phyloP scores from a whole-genome alignment of 2,797 vertebrate species.

The Pelochelys cantorii region DNA sequence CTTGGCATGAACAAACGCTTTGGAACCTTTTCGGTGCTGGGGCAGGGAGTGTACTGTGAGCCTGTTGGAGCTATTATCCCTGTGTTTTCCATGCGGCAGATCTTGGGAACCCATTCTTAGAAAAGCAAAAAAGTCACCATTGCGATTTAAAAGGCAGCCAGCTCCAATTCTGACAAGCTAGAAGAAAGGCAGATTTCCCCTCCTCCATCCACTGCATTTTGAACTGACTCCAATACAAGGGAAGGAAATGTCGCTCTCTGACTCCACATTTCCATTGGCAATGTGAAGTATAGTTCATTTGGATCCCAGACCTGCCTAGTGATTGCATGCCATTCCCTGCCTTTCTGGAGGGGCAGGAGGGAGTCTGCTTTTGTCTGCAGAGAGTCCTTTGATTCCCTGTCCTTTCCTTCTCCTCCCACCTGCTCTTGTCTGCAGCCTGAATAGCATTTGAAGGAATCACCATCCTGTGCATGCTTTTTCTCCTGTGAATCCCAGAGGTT shows the following conservation, averaged over 20 bases:
- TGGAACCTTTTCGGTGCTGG: constrained; percentile 26
- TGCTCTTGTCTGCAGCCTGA: accelerated
- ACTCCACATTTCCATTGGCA: constrained; percentile 14
- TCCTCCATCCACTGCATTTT: neutral
- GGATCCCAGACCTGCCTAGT: neutral
- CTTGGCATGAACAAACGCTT: neutral
- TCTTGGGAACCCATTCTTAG: neutral
- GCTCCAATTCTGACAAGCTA: neutral
- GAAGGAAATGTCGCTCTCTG: constrained; percentile 59
- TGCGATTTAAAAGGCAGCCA: neutral
- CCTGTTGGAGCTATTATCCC: neutral
- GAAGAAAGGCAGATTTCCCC: neutral
- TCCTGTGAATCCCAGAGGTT: accelerated
- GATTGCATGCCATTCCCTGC: neutral
- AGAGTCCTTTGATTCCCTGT: neutral
- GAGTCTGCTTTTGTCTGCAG: neutral
- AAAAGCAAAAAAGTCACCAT: accelerated
- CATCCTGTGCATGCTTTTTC: accelerated
- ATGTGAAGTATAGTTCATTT: neutral
- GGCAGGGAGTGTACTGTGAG: neutral
- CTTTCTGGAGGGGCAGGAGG: neutral
- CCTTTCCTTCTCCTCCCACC: too few species aligned
- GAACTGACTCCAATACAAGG: accelerated
- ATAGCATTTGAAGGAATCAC: accelerated
- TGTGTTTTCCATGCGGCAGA: accelerated